A percentile compares a stretch with the other conserved stretches of the same genome.
Evolutionary conservation across 2,797 vertebrate genomes (phyloP).

Genomic region (Aselliscus stoliczkanus): DNA sequence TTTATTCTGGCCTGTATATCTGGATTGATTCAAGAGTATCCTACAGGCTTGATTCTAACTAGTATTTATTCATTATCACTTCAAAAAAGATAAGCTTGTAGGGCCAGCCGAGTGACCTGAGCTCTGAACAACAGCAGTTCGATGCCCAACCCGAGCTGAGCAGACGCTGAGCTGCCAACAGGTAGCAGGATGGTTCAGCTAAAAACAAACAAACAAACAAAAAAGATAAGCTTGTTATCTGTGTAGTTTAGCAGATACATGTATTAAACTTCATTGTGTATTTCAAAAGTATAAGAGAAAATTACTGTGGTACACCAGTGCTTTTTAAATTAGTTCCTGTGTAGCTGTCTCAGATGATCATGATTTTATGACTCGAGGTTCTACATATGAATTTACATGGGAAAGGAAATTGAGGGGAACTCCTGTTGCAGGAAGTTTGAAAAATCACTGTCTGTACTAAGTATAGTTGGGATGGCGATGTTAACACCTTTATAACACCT

Average conservation of each 20-base stretch:
- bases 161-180: no score
- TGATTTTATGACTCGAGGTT: slow-evolving; percentile 12
- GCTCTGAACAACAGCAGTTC: no score
- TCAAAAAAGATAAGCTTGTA: neutral
- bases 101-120: no score
- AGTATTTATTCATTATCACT: neutral
- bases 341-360: neutral
- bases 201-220: no score
- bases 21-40: neutral
- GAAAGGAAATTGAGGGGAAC: neutral
- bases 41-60: neutral
- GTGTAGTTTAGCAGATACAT: neutral
- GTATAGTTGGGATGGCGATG: neutral
- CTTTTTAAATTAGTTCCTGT: slow-evolving; percentile 8
- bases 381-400: neutral
- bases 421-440: slow-evolving; percentile 12
- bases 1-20: neutral
- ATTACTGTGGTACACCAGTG: neutral
- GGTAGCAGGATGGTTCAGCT: no score
- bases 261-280: neutral
- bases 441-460: slow-evolving; percentile 9
- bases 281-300: slow-evolving; percentile 16
- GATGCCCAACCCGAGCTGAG: no score
- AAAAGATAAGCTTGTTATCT: neutral
- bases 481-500: slow-evolving; percentile 21